phyloP scores from a whole-genome alignment of 1,140 invertebrate species.

The Heliconius hermathena region DNA sequence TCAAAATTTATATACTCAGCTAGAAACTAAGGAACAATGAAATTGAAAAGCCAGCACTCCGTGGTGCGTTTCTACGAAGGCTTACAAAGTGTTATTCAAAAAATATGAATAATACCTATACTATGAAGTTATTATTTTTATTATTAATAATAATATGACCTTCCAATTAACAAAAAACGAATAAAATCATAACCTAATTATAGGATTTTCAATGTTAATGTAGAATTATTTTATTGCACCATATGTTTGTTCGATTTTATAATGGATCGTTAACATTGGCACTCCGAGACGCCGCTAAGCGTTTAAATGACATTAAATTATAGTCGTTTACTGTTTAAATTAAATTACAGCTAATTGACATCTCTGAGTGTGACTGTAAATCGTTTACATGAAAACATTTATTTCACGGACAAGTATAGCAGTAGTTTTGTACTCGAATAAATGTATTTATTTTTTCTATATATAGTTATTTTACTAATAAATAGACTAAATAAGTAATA shows the following conservation, averaged over 20 bases:
- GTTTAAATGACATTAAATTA: neutral
- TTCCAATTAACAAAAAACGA: neutral
- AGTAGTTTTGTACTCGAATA: constrained; percentile 43
- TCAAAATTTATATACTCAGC: constrained; percentile 73
- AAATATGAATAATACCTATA: neutral
- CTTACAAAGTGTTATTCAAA: constrained; percentile 8
- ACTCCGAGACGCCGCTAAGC: neutral
- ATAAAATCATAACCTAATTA: neutral
- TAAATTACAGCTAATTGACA: neutral
- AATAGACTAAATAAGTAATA: constrained; percentile 20
- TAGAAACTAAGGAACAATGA: constrained; percentile 54
- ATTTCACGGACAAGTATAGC: neutral
- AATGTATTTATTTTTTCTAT: constrained; percentile 34
- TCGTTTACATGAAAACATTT: neutral
- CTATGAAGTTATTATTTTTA: neutral
- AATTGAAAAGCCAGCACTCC: constrained; percentile 21
- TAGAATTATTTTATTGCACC: neutral
- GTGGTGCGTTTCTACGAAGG: constrained; percentile 1
- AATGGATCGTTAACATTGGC: neutral
- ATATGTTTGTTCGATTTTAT: neutral
- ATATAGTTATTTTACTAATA: constrained; percentile 14
- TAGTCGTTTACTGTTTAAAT: neutral
- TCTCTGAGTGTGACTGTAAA: neutral
- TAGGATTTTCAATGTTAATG: neutral
- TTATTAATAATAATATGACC: neutral